phyloP scores from a whole-genome alignment of 2,113 vertebrate species.

The Thomomys bottae region DNA sequence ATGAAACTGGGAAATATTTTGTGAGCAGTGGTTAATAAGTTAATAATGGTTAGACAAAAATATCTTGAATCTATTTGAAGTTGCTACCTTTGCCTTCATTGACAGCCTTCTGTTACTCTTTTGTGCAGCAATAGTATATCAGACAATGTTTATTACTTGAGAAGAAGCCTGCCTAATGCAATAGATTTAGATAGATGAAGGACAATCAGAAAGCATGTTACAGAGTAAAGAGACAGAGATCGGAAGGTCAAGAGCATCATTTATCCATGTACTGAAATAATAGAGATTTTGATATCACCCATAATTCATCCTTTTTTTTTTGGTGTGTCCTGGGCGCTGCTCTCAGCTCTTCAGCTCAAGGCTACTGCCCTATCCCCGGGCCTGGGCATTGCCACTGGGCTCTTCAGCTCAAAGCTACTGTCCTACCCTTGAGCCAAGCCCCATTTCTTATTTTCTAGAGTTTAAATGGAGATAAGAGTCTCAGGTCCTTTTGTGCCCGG shows the following conservation, averaged over 20 bases:
- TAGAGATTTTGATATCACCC: too few relatives aligned
- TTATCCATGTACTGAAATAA: too few relatives aligned
- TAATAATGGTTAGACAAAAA: not conserved
- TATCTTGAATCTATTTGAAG: not conserved
- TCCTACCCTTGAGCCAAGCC: too few relatives aligned
- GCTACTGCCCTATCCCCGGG: too few relatives aligned
- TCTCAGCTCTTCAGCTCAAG: too few relatives aligned
- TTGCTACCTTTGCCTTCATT: not conserved
- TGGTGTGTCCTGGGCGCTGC: too few relatives aligned
- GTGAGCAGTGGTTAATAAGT: not conserved
- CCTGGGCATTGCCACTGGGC: too few relatives aligned
- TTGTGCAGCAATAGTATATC: not conserved
- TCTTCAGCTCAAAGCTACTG: too few relatives aligned
- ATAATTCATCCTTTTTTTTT: not conserved
- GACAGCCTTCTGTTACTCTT: not conserved
- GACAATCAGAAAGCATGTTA: not conserved
- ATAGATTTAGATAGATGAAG: not conserved
- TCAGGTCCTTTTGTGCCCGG: too few relatives aligned
- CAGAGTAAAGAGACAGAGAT: not conserved
- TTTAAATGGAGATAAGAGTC: too few relatives aligned
- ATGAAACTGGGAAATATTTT: too few relatives aligned
- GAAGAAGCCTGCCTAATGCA: not conserved
- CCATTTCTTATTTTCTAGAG: too few relatives aligned
- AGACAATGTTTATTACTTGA: not conserved
- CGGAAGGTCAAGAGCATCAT: not conserved